Base-by-base conservation (phyloP, 2,797 vertebrate species). In the Delichon dasypus region DNA sequence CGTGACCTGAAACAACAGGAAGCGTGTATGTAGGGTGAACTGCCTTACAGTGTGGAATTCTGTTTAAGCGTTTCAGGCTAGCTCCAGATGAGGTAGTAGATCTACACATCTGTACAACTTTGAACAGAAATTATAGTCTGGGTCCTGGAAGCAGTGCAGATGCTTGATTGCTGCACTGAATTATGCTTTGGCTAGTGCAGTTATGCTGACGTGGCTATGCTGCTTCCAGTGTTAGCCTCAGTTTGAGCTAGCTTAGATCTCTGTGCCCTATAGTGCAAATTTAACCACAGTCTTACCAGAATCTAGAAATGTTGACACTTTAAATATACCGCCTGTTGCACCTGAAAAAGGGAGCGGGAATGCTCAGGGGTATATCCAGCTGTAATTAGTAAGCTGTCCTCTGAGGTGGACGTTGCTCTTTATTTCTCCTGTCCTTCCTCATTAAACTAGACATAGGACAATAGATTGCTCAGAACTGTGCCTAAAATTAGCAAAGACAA, bases 21-120 rank as follows among this genome's bases (percentile, higher is more conserved):
- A 88, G 61, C 14, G 27, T 58, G n/a, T 77, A 89, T 58, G 65
- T 61, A 10, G 72, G 32, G 32, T 61, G 45, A 67, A 50, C 34
- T 3, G 32, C 54, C 44, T 80, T 38, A 42, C 29, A 78, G 54
- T 34, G 50, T 32, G 75, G 82, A 72, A 91, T 89, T 93, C 87
- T 92, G 48, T 74, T 92, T 72, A 88, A 94, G 65, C 72, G 83
- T 96, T 93, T 92, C 82, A 89, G 54, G 50, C 89, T 77, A 89
- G 66, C 62, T 89, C 87, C 89, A 89, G 85, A 94, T 94, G 96
- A 95, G 57, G 73, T 83, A 78, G 94, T 72, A 65, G 57, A 83
- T 88, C 47, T 85, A 68, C 65, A 84, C 79, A 94, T 93, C 93
- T 92, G 82, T 80, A 92, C 54, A 80, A 42, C 29, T 44, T 60